A percentile compares a stretch with the other conserved stretches of the same genome.
These are phyloP conservation scores for Cyanoderma ruficeps DNA, from an alignment of 2,113 vertebrate genomes.

Conservation along the genomic window DNA sequence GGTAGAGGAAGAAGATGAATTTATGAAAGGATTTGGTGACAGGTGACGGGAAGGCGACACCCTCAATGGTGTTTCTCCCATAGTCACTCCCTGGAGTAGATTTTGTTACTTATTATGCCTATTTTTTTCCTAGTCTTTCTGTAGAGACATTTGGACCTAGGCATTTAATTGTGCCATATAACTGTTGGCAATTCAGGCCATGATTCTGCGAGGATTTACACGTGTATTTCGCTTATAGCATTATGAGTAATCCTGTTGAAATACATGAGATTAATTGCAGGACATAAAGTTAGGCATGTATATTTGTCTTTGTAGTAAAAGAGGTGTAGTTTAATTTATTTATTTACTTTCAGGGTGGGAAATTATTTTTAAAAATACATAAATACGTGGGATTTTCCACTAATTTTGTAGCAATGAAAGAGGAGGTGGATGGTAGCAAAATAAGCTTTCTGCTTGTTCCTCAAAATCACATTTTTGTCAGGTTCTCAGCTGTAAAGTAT, in stretches of 20 bases:
- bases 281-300: slow-evolving; percentile 15
- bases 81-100: background rate
- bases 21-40: background rate
- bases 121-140: background rate
- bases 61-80: background rate
- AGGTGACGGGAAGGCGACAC: background rate
- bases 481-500: background rate
- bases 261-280: slow-evolving; percentile 43
- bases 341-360: background rate
- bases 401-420: background rate
- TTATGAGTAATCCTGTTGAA: slow-evolving; percentile 20
- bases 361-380: background rate
- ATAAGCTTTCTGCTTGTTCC: background rate
- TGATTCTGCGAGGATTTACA: slow-evolving; percentile 23
- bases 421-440: background rate
- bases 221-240: background rate
- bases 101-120: background rate
- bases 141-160: background rate
- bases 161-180: background rate
- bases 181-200: background rate
- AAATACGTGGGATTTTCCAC: background rate
- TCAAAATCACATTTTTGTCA: slow-evolving; percentile 5
- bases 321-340: background rate
- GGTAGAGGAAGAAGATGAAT: background rate
- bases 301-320: slow-evolving; percentile 9